These are phyloP conservation scores for Paracanthobrama guichenoti DNA, from an alignment of 2,113 vertebrate species.

Conservation along the genomic window DNA sequence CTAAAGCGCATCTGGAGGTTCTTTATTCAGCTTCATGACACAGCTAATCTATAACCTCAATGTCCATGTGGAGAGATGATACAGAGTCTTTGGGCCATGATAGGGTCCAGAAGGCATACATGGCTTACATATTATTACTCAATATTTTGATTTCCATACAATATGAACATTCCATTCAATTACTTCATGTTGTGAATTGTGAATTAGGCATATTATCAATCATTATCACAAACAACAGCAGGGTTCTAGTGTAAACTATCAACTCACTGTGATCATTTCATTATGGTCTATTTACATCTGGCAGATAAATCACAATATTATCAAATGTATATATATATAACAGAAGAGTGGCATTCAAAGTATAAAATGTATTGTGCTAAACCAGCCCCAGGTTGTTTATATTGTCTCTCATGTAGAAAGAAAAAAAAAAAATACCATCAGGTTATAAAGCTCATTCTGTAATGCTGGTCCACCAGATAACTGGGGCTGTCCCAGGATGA, in stretches of 20 bases:
- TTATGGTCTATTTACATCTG: neutral
- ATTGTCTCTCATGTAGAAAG: neutral
- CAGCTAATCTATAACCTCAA: neutral
- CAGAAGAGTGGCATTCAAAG: neutral
- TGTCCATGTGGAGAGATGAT: neutral
- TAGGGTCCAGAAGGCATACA: neutral
- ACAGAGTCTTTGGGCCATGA: neutral
- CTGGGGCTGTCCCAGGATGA: constrained; percentile 51
- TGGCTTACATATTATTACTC: neutral
- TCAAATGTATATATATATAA: too few species aligned
- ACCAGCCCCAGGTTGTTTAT: neutral
- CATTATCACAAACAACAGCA: neutral
- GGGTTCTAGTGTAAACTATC: neutral
- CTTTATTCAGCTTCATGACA: constrained; percentile 14
- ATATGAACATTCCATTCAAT: neutral
- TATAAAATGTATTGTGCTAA: neutral
- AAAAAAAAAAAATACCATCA: neutral
- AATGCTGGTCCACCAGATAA: neutral
- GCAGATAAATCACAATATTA: neutral
- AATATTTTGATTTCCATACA: neutral
- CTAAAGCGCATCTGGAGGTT: neutral
- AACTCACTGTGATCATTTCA: neutral
- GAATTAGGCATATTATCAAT: neutral
- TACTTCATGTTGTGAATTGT: neutral
- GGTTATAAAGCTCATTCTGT: neutral